These are phyloP conservation scores for Diabrotica balteata DNA, from an alignment of 2,888 invertebrate species.

Conservation along the genomic window DNA sequence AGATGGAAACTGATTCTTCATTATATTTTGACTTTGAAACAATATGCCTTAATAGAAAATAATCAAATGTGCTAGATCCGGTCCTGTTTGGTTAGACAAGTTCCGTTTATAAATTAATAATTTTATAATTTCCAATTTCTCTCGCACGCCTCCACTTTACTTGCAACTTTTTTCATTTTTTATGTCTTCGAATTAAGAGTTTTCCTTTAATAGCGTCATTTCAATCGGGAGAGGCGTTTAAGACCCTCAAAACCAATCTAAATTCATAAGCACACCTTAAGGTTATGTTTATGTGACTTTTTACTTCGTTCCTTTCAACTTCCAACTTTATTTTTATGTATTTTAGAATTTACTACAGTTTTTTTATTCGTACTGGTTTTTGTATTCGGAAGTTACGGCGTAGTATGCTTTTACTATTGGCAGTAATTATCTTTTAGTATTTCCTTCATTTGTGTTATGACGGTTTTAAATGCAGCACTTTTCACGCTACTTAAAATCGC, in stretches of 20 bases:
- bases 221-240: slow-evolving; percentile 43
- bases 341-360: not conserved
- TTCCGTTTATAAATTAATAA: slow-evolving; percentile 12
- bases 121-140: slow-evolving; percentile 59
- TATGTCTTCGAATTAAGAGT: slow-evolving; percentile 56
- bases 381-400: too few relatives aligned
- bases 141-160: slow-evolving; percentile 57
- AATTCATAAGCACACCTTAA: slow-evolving; percentile 59
- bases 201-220: slow-evolving; percentile 48
- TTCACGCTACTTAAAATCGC: too few relatives aligned
- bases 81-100: slow-evolving; percentile 14
- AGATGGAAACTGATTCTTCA: too few relatives aligned
- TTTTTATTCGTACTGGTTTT: not conserved
- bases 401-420: too few relatives aligned
- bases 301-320: slow-evolving; percentile 28
- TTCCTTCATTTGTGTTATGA: too few relatives aligned
- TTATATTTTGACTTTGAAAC: too few relatives aligned
- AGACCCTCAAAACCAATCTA: slow-evolving; percentile 49
- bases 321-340: slow-evolving; percentile 9
- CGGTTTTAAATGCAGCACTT: too few relatives aligned
- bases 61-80: not conserved
- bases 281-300: slow-evolving; percentile 41
- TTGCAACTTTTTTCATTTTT: slow-evolving; percentile 46
- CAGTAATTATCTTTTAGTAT: too few relatives aligned
- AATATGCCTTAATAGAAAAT: too few relatives aligned